A percentile compares a stretch with the other conserved stretches of the same genome.
Evolutionary conservation across 2,113 vertebrate species (phyloP).

Genomic region (Ivindomyrus marchei): DNA sequence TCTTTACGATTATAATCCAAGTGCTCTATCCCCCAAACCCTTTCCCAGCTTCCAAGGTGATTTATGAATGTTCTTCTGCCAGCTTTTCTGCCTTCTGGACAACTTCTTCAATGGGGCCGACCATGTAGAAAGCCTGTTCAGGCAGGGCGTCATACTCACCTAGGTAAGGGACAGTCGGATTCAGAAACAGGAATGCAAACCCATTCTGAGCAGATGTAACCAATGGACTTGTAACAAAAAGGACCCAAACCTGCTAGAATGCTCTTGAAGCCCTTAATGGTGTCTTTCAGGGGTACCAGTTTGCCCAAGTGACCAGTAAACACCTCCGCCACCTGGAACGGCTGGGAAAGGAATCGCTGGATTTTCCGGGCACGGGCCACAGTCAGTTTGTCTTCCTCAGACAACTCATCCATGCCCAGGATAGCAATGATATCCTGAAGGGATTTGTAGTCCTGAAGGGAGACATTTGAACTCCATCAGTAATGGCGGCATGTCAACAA

Average conservation of each 20-base stretch:
- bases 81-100: conserved; percentile 86
- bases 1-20: conserved; percentile 29
- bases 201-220: neutral
- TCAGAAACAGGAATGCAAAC: neutral
- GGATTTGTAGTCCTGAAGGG: conserved; percentile 86
- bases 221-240: neutral
- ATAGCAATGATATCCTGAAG: conserved; percentile 98
- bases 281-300: conserved; percentile 90
- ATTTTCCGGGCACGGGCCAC: conserved; percentile 94
- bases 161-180: conserved; percentile 29
- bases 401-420: conserved; percentile 96
- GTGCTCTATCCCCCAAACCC: conserved; percentile 2
- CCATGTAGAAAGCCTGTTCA: conserved; percentile 97
- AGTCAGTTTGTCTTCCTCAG: conserved; percentile 92
- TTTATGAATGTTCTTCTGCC: conserved; percentile 86
- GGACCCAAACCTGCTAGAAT: conserved; percentile 75
- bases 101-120: conserved; percentile 92
- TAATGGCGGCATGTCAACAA: neutral
- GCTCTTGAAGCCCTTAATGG: conserved; percentile 80
- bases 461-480: neutral
- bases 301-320: conserved; percentile 94
- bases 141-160: conserved; percentile 87
- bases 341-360: conserved; percentile 94
- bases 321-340: conserved; percentile 97
- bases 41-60: conserved; percentile 13